Base-by-base conservation (phyloP, 2,797 vertebrate species). In the Phrynocephalus forsythii region DNA sequence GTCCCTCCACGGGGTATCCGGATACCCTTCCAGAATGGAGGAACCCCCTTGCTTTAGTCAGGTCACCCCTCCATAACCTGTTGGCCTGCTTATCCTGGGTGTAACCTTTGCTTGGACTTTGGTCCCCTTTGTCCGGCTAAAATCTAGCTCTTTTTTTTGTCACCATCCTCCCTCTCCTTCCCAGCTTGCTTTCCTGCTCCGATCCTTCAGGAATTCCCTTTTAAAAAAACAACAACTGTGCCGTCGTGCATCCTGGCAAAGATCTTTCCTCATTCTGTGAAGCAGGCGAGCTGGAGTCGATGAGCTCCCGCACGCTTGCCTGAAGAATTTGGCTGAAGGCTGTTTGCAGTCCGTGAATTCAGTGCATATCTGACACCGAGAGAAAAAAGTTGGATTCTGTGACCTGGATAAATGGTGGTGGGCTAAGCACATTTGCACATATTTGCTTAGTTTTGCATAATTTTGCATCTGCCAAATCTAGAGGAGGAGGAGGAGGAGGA, bases 1-100 rank as follows among this genome's bases (percentile, higher is more conserved):
- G 75, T 67, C 67, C 79, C 1, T 3, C 33, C 26, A 3, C 11
- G 48, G 28, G 10, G 22, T 20, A 4, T 77, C 72, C 63, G 69
- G 2, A 10, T 8, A 48, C 44, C 5, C 15, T 22, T 24, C 44
- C 86, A 3, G 0, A 2, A 13, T 0, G 73, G 72, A 44, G 8
- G 52, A 60, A 22, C 81, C 87, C 73, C 16, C 0, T 24, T 52
- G 44, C 77, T 52, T 72, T 71, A 81, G 79, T 71, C 30, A 0
- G 0, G 0, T 0, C 0, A 8, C 33, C 24, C n/a, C 20, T 1
- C 33, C 8, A 2, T 20, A 9, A 26, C 5, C 13, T 1, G 13
- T 20, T 67, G 3, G 10, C 28, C 3, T 38, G 3, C 38, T 33
- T 48, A 26, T 1, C 4, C 30, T 66, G 2, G 1, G n/a, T 10